These are phyloP conservation scores for Istiophorus platypterus DNA, from an alignment of 2,113 vertebrate genomes.

Conservation along the genomic window DNA sequence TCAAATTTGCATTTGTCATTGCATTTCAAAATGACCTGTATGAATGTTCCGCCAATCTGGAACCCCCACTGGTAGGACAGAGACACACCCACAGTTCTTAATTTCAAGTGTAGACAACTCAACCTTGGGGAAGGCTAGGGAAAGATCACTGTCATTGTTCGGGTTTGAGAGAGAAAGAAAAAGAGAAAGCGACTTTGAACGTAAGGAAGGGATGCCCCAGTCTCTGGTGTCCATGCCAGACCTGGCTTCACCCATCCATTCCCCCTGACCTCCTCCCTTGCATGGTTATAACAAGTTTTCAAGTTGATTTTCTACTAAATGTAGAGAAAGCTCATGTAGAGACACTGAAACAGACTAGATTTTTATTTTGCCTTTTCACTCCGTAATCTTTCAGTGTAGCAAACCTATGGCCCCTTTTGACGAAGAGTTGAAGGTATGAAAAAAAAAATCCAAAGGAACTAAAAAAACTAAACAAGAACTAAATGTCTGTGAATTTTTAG, in stretches of 20 bases:
- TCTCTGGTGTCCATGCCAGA: not conserved
- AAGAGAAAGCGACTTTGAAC: not conserved
- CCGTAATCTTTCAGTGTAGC: not conserved
- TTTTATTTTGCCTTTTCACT: not conserved
- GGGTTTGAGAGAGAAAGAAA: conserved; percentile 1
- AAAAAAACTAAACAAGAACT: not conserved
- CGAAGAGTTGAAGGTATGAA: not conserved
- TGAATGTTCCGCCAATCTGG: not conserved
- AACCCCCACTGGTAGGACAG: conserved; percentile 1
- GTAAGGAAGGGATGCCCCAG: not conserved
- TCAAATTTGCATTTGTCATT: conserved; percentile 33
- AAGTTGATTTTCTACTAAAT: not conserved
- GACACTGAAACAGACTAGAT: not conserved
- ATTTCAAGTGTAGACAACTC: not conserved
- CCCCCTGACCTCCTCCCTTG: not conserved
- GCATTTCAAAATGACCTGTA: conserved; percentile 1
- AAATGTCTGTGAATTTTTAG: not conserved
- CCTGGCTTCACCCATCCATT: not conserved
- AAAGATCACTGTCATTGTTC: conserved; percentile 13
- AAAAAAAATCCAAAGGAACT: no score
- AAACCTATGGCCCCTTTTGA: not conserved
- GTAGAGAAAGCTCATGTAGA: not conserved
- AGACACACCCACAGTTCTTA: not conserved
- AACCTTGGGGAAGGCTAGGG: not conserved
- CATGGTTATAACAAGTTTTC: not conserved